Conservation (phyloP, 2,888 invertebrate species). For the Parthenolecanium corni region DNA sequence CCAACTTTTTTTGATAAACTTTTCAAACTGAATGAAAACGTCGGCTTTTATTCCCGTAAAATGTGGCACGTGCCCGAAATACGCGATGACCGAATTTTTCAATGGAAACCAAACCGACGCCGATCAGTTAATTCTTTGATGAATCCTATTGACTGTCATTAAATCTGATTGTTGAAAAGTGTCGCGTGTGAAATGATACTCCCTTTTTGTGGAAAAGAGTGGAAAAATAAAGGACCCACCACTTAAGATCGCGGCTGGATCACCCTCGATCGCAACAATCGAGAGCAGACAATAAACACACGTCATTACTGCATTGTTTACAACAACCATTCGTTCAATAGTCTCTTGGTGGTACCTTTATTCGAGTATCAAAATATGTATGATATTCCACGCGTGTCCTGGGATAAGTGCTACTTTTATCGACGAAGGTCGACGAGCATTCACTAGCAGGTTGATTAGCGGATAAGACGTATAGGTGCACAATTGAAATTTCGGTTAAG, state of each 20-base stretch:
- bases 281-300: conserved; percentile 15
- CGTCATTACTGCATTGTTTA: conserved; percentile 25
- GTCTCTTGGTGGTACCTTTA: too few relatives aligned
- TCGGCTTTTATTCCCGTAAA: background rate
- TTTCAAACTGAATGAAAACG: too few relatives aligned
- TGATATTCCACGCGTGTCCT: too few relatives aligned
- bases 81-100: background rate
- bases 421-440: too few relatives aligned
- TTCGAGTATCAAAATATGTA: too few relatives aligned
- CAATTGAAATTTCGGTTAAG: too few relatives aligned
- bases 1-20: too few relatives aligned
- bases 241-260: too few relatives aligned
- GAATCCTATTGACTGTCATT: conserved; percentile 23
- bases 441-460: too few relatives aligned
- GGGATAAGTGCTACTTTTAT: too few relatives aligned
- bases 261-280: background rate
- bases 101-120: background rate
- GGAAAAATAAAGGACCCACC: background rate
- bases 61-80: background rate
- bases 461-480: too few relatives aligned
- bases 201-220: conserved; percentile 3
- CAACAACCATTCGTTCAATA: background rate
- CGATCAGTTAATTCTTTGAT: conserved; percentile 25
- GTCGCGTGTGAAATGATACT: conserved; percentile 20
- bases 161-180: conserved; percentile 22